Evolutionary conservation across 2,113 vertebrate species (phyloP).

Genomic region (Picathartes gymnocephalus): DNA sequence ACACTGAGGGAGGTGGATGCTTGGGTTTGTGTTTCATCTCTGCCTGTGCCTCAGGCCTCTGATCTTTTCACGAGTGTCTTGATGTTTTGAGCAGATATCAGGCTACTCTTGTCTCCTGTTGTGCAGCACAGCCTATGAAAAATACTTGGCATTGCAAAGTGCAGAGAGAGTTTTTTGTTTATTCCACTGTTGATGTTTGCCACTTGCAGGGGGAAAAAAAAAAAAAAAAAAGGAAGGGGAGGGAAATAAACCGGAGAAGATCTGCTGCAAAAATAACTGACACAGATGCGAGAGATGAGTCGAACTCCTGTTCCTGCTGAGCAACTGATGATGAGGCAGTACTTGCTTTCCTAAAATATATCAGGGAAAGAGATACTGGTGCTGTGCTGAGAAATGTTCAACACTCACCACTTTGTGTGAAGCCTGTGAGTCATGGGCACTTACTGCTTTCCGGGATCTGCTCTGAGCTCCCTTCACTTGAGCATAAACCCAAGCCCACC

Average conservation of each 20-base stretch:
- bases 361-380: not conserved
- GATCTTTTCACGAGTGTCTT: not conserved
- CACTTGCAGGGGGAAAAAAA: not conserved
- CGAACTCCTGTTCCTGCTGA: constrained; percentile 36
- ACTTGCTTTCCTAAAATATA: constrained; percentile 31
- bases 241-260: not conserved
- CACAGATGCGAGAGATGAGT: not conserved
- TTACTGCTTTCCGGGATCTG: not conserved
- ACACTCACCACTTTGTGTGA: not conserved
- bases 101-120: not conserved
- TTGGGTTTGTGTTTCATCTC: not conserved
- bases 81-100: not conserved
- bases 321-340: constrained; percentile 47
- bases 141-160: not conserved
- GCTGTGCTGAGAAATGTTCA: not conserved
- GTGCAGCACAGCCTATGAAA: not conserved
- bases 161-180: not conserved
- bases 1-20: not conserved
- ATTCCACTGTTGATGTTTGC: not conserved
- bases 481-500: not conserved
- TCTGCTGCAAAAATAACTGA: constrained; percentile 17
- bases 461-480: not conserved
- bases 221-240: not conserved
- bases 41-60: not conserved
- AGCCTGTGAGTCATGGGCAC: constrained; percentile 17